These are phyloP conservation scores for Stictonetta naevosa DNA, from an alignment of 2,113 vertebrate genomes.

Conservation along the genomic window DNA sequence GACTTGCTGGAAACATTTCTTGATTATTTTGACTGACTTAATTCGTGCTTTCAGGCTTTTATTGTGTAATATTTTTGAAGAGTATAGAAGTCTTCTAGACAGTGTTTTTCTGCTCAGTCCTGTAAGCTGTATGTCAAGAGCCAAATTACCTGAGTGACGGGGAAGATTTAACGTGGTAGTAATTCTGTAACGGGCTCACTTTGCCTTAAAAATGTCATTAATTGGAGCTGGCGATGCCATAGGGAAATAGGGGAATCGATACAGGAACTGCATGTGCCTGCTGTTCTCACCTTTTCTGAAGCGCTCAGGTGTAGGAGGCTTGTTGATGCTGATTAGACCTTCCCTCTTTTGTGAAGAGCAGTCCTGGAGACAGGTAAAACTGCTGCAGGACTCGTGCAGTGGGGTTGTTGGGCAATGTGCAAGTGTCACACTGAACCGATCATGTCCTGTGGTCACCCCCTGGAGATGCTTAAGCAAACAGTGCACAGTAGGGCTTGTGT, in stretches of 20 bases:
- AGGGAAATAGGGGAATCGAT: neutral
- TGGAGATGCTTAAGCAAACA: neutral
- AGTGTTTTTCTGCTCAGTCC: neutral
- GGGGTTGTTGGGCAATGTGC: neutral
- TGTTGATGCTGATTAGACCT: neutral
- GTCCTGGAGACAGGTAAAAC: neutral
- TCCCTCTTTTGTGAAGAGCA: neutral
- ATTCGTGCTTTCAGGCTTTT: neutral
- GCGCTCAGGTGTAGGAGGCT: neutral
- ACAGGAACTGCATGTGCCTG: neutral
- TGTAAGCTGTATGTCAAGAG: neutral
- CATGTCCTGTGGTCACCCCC: neutral
- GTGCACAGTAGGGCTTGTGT: fast-evolving
- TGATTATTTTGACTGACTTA: slow-evolving; percentile 38
- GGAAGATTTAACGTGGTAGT: neutral
- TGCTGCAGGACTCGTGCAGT: neutral
- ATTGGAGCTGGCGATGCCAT: neutral
- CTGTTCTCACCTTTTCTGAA: neutral
- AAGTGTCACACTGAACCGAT: neutral
- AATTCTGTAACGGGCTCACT: neutral
- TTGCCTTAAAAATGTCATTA: neutral
- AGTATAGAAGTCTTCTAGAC: neutral
- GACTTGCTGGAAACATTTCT: slow-evolving; percentile 5
- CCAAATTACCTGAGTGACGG: neutral
- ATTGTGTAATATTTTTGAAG: neutral